Evolutionary conservation across 2,888 invertebrate species (phyloP).

Genomic region (Clepsis dumicolana): DNA sequence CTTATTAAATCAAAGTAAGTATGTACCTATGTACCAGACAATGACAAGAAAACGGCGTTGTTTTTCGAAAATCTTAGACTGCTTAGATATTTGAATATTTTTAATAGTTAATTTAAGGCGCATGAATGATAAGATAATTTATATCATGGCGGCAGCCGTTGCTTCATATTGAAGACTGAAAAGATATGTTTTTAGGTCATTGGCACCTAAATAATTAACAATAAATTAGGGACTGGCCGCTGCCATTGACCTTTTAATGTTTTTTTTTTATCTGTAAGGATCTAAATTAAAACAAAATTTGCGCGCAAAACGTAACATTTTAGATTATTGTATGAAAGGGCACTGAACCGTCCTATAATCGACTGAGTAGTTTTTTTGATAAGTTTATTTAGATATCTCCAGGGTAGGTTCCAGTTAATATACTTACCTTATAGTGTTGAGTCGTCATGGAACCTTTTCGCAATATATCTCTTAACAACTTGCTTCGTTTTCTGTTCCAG

Average conservation of each 20-base stretch:
- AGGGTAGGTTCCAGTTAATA: too few species aligned
- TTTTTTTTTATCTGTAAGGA: not conserved
- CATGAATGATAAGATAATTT: constrained; percentile 4
- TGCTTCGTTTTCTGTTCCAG: constrained; percentile 31
- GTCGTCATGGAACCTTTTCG: too few species aligned
- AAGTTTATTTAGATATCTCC: too few species aligned
- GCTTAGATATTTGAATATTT: constrained; percentile 3
- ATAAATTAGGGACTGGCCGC: not conserved
- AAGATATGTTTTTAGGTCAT: constrained; percentile 6
- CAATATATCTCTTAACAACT: not conserved
- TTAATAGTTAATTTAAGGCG: constrained; percentile 10
- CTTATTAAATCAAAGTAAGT: too few species aligned
- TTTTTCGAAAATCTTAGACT: not conserved
- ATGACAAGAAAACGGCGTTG: not conserved
- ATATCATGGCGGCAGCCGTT: not conserved
- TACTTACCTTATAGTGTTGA: too few species aligned
- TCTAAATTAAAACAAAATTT: not conserved
- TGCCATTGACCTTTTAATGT: not conserved
- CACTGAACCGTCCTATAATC: not conserved
- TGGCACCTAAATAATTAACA: constrained; percentile 10
- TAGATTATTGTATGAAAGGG: not conserved
- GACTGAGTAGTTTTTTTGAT: not conserved
- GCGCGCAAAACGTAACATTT: not conserved
- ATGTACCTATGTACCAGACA: too few species aligned
- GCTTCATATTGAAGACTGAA: not conserved